Percentiles rank a stretch among this genome's conserved stretches.
phyloP scores from a whole-genome alignment of 2,888 invertebrate species.

The Cerastis rubricosa region DNA sequence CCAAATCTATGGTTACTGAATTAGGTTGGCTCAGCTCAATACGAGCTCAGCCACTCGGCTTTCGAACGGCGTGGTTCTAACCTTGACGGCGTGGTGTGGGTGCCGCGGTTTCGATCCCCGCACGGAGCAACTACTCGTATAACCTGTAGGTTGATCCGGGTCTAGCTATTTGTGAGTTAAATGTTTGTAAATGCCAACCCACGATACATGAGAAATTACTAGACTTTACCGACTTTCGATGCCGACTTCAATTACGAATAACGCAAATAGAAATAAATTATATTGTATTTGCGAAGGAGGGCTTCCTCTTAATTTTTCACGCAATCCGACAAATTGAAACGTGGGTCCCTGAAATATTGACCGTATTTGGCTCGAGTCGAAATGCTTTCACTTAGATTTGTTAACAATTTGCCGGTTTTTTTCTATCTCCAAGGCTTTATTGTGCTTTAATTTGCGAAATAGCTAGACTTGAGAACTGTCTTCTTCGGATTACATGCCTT shows the following conservation, averaged over 20 bases:
- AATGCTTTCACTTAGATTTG: slow-evolving; percentile 53
- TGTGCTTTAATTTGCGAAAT: slow-evolving; percentile 59
- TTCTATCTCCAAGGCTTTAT: slow-evolving; percentile 35
- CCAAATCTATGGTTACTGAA: background rate
- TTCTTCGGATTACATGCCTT: slow-evolving; percentile 36
- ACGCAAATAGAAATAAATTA: slow-evolving; percentile 49
- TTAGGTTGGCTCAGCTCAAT: background rate
- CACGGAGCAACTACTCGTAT: no score
- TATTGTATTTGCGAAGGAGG: slow-evolving; percentile 41
- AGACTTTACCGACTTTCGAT: background rate
- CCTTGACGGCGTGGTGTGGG: background rate
- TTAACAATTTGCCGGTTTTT: slow-evolving; percentile 56
- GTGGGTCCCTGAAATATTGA: slow-evolving; percentile 60
- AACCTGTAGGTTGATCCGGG: no score
- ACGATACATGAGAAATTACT: no score
- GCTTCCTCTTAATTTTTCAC: slow-evolving; percentile 49
- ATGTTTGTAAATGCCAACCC: no score
- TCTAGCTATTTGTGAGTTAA: no score
- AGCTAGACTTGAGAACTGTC: slow-evolving; percentile 39
- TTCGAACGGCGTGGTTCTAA: background rate
- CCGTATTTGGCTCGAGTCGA: slow-evolving; percentile 39
- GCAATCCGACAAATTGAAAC: slow-evolving; percentile 59
- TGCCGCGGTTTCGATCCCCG: no score
- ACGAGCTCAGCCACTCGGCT: background rate
- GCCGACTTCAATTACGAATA: slow-evolving; percentile 26